These are phyloP conservation scores for Leptodactylus fallax DNA, from an alignment of 2,797 vertebrate genomes.

Conservation along the genomic window DNA sequence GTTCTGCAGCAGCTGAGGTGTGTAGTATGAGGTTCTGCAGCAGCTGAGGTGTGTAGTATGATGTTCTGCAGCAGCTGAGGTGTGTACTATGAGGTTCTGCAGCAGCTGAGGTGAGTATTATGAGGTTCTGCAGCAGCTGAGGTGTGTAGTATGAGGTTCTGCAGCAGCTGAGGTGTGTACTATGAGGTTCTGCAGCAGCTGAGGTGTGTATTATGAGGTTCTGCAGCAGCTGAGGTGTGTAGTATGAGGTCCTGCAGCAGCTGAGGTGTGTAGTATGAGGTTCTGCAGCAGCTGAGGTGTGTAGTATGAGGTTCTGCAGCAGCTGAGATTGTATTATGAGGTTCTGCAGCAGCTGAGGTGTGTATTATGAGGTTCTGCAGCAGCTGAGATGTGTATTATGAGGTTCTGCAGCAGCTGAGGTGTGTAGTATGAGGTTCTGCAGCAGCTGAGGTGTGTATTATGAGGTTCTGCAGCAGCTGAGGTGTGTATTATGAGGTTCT, in stretches of 20 bases:
- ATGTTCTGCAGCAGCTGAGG: neutral
- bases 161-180: conserved; percentile 11
- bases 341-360: neutral
- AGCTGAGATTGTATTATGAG: neutral
- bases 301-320: neutral
- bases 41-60: neutral
- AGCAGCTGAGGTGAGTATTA: neutral
- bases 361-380: neutral
- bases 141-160: neutral
- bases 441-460: neutral
- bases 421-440: neutral
- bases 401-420: neutral
- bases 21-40: neutral
- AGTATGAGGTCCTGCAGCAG: neutral
- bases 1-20: neutral
- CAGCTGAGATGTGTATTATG: neutral
- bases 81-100: neutral
- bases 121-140: neutral
- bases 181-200: neutral
- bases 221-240: neutral
- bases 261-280: neutral
- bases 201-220: neutral
- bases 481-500: neutral
- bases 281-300: neutral
- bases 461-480: no score